Percentiles rank a stretch among this genome's conserved stretches.
Evolutionary conservation across 2,888 invertebrate species (phyloP).

Genomic region (Bruchidius siliquastri): DNA sequence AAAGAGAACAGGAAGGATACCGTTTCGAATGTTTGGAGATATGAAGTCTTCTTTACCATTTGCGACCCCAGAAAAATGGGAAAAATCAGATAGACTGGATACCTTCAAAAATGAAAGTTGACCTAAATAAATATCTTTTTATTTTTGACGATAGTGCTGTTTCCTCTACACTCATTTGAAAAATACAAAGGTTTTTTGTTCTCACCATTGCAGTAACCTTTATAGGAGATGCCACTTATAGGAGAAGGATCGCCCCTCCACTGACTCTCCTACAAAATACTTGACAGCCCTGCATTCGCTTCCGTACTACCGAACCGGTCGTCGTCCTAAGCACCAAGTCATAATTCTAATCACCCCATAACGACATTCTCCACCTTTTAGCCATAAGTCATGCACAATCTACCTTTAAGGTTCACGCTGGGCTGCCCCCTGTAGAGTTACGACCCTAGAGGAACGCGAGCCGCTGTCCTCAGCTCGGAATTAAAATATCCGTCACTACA

Average conservation of each 20-base stretch:
- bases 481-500: not conserved
- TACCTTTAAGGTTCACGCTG: not conserved
- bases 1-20: no score
- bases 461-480: not conserved
- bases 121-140: no score
- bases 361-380: not conserved
- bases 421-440: not conserved
- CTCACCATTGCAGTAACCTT: no score
- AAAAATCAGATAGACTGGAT: no score
- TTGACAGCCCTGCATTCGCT: not conserved
- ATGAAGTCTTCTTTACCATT: no score
- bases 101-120: no score
- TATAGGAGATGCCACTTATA: no score
- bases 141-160: no score
- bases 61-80: no score
- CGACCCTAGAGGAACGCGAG: not conserved
- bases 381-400: not conserved
- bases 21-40: no score
- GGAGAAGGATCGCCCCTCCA: not conserved
- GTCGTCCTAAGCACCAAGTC: not conserved
- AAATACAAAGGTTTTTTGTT: no score
- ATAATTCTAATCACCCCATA: not conserved
- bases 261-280: not conserved
- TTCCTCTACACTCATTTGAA: no score
- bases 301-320: not conserved